Percentiles rank a stretch among this genome's conserved stretches.
phyloP scores from a whole-genome alignment of 2,113 vertebrate species.

The Uria aalge region DNA sequence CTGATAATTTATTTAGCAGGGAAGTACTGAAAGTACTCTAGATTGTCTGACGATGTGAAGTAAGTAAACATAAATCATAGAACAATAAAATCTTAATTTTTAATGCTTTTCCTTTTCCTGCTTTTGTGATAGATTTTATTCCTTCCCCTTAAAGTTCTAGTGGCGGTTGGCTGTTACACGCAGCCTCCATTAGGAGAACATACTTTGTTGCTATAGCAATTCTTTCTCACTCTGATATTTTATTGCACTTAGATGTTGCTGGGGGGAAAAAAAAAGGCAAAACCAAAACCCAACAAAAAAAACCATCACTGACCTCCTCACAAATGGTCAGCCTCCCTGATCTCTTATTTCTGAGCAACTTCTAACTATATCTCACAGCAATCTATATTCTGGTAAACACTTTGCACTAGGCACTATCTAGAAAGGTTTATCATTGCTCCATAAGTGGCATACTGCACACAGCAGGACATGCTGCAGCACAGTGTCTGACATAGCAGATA shows the following conservation, averaged over 20 bases:
- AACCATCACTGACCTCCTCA: constrained; percentile 23
- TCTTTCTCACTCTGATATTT: constrained; percentile 60
- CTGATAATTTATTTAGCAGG: background rate
- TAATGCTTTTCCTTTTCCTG: constrained; percentile 12
- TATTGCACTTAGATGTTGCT: constrained; percentile 67
- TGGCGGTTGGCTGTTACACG: constrained; percentile 31
- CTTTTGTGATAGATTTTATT: constrained; percentile 28
- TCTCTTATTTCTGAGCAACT: constrained; percentile 49
- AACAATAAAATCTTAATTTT: constrained; percentile 45
- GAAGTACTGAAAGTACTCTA: background rate
- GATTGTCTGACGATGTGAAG: background rate
- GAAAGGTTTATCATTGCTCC: constrained; percentile 43
- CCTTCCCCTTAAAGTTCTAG: constrained; percentile 28
- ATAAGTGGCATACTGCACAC: background rate
- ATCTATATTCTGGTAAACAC: constrained; percentile 40
- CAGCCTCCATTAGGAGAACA: constrained; percentile 66
- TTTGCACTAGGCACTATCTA: background rate
- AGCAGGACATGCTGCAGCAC: constrained; percentile 19
- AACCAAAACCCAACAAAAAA: background rate
- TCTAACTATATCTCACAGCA: constrained; percentile 29
- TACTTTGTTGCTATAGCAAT: constrained; percentile 80
- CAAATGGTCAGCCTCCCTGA: constrained; percentile 32
- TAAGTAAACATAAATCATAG: background rate
- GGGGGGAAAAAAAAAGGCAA: background rate
- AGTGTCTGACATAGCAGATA: constrained; percentile 18